phyloP scores from a whole-genome alignment of 2,888 invertebrate genomes.

The Eumerus sabulonum region DNA sequence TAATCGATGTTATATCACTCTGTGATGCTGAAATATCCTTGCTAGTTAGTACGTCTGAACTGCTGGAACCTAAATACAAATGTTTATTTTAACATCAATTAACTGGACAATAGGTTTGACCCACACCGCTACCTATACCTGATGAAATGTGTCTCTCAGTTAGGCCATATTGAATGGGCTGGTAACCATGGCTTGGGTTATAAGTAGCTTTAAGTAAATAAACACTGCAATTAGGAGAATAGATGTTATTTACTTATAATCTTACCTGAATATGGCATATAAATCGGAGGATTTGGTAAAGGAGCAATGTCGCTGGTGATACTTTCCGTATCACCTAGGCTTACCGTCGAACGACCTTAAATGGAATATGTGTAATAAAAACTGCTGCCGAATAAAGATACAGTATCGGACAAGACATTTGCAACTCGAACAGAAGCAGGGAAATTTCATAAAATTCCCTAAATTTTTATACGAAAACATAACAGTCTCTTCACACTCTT shows the following conservation, averaged over 20 bases:
- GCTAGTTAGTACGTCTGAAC: conserved; percentile 79
- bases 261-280: conserved; percentile 78
- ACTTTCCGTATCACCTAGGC: conserved; percentile 79
- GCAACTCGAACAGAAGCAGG: too few relatives aligned
- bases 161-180: conserved; percentile 79
- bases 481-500: too few relatives aligned
- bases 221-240: background rate
- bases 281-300: conserved; percentile 79
- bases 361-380: conserved; percentile 8
- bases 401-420: too few relatives aligned
- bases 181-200: conserved; percentile 79
- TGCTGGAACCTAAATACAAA: conserved; percentile 77
- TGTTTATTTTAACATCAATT: too few relatives aligned
- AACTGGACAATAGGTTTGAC: too few relatives aligned
- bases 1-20: conserved; percentile 79
- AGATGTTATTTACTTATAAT: too few relatives aligned
- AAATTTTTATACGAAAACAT: too few relatives aligned
- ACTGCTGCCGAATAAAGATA: background rate
- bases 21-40: conserved; percentile 79
- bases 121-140: conserved; percentile 69
- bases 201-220: conserved; percentile 75
- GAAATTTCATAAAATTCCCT: too few relatives aligned
- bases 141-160: conserved; percentile 79
- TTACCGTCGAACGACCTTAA: conserved; percentile 74
- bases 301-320: conserved; percentile 79